A percentile compares a stretch with the other conserved stretches of the same genome.
Conservation (phyloP, 2,797 vertebrate genomes). For the Halcyon leucocephala region DNA sequence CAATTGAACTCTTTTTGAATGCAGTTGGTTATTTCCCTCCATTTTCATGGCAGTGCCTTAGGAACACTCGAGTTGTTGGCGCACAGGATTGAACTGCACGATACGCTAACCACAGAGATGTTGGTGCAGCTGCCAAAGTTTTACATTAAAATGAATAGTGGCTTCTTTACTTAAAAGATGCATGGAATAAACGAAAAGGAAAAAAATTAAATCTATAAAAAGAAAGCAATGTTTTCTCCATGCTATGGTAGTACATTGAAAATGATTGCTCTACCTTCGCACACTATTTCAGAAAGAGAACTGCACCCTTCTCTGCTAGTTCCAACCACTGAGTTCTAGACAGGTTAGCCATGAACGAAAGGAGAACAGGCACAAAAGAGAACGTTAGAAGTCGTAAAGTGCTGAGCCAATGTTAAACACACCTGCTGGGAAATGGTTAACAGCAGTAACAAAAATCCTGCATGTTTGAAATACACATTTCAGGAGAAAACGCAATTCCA, state of each 20-base stretch:
- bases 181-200: background rate
- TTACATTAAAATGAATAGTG: constrained; percentile 70
- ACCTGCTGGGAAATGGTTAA: background rate
- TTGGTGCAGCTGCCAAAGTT: background rate
- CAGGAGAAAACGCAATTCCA: background rate
- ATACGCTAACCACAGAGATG: background rate
- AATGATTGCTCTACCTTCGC: constrained; percentile 77
- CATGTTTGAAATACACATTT: background rate
- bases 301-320: constrained; percentile 79
- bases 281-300: constrained; percentile 80
- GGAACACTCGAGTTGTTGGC: background rate
- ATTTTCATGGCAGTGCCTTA: background rate
- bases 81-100: background rate
- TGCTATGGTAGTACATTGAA: constrained; percentile 68
- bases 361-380: constrained; percentile 67
- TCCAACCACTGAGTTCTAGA: constrained; percentile 82
- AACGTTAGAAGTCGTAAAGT: constrained; percentile 45
- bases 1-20: background rate
- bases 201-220: background rate
- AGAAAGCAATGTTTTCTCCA: constrained; percentile 51
- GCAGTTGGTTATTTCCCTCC: background rate
- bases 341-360: constrained; percentile 73
- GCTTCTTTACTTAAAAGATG: constrained; percentile 48
- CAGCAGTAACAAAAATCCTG: background rate
- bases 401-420: background rate